Evolutionary conservation across 2,888 invertebrate genomes (phyloP).

Genomic region (Melikaiella ostensackeni): DNA sequence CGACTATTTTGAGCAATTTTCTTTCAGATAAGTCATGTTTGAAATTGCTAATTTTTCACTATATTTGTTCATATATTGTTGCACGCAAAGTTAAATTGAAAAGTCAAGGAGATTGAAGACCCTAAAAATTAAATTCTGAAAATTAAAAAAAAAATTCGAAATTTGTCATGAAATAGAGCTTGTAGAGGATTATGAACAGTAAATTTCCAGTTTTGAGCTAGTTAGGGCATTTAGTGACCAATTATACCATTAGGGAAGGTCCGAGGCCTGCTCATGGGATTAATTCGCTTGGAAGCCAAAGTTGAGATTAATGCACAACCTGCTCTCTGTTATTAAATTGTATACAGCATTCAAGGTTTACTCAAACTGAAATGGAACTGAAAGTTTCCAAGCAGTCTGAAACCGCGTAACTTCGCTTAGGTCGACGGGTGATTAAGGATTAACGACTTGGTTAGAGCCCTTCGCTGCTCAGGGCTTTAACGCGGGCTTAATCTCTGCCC

Average conservation of each 20-base stretch:
- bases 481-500: neutral
- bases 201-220: no score
- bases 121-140: no score
- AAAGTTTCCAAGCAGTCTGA: neutral
- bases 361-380: constrained; percentile 7
- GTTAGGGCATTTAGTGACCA: neutral
- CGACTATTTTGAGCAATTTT: no score
- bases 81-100: no score
- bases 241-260: neutral
- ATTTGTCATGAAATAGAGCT: no score
- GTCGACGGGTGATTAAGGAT: constrained; percentile 59
- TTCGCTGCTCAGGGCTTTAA: constrained; percentile 12
- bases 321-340: constrained; percentile 13
- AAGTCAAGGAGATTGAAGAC: no score
- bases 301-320: neutral
- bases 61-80: no score
- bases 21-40: no score
- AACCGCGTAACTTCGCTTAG: constrained; percentile 19
- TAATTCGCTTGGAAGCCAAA: neutral
- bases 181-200: no score
- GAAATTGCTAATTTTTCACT: no score
- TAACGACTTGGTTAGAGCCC: constrained; percentile 58
- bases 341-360: constrained; percentile 3
- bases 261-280: neutral
- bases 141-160: no score